Evolutionary conservation across 2,888 invertebrate species (phyloP).

Genomic region (Drosophila pseudotalamancana): DNA sequence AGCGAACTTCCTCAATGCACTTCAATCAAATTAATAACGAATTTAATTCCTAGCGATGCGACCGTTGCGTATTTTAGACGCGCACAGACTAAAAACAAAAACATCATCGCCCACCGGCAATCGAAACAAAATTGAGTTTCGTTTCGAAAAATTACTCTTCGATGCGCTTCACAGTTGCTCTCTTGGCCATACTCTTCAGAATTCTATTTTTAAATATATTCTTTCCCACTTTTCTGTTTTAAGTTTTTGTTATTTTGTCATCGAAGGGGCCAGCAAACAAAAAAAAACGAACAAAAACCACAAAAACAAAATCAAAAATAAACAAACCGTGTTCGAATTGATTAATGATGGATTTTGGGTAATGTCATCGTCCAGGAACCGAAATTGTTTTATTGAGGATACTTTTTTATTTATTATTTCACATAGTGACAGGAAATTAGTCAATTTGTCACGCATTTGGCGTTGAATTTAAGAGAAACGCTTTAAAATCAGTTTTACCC

Average conservation of each 20-base stretch:
- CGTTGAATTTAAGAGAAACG: not conserved
- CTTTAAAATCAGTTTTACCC: not conserved
- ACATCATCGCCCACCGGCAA: slow-evolving; percentile 21
- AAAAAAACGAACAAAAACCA: slow-evolving; percentile 25
- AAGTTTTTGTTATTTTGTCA: slow-evolving; percentile 36
- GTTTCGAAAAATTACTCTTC: slow-evolving; percentile 35
- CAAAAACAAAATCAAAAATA: slow-evolving; percentile 52
- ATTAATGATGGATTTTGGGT: slow-evolving; percentile 59
- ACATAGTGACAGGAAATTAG: not conserved
- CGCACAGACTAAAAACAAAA: slow-evolving; percentile 44
- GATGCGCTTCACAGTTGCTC: slow-evolving; percentile 12
- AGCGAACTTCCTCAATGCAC: slow-evolving; percentile 41
- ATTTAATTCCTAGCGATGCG: slow-evolving; percentile 36
- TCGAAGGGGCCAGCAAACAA: slow-evolving; percentile 38
- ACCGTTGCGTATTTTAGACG: slow-evolving; percentile 56
- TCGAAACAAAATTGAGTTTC: slow-evolving; percentile 16
- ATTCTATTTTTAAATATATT: slow-evolving; percentile 55
- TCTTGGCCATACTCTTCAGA: slow-evolving; percentile 29
- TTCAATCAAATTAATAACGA: slow-evolving; percentile 31
- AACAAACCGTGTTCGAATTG: slow-evolving; percentile 57
- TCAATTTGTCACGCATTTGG: slow-evolving; percentile 11
- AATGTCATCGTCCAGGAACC: slow-evolving; percentile 30
- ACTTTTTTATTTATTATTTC: slow-evolving; percentile 22
- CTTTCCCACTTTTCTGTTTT: slow-evolving; percentile 48
- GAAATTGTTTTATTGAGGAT: slow-evolving; percentile 17